phyloP scores from a whole-genome alignment of 2,797 vertebrate species.

The Pyrocephalus nanus region DNA sequence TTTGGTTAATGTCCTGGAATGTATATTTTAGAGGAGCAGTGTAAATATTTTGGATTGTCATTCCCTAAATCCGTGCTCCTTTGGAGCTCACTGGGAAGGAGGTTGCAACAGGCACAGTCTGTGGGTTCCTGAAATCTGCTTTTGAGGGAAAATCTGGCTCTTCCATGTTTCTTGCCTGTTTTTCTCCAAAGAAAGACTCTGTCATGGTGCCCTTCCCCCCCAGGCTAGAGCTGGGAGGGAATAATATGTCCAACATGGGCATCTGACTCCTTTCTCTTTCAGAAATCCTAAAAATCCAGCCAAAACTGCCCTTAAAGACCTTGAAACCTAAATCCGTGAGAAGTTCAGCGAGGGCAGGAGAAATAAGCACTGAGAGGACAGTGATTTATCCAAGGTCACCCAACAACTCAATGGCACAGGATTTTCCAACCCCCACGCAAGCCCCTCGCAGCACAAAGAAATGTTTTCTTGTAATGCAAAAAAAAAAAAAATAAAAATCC shows the following conservation, averaged over 20 bases:
- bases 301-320: neutral
- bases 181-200: neutral
- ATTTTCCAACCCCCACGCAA: neutral
- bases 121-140: neutral
- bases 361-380: neutral
- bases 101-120: neutral
- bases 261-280: neutral
- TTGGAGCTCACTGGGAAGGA: neutral
- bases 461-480: constrained; percentile 17
- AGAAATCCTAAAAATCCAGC: neutral
- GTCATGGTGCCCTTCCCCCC: neutral
- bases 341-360: neutral
- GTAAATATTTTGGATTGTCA: neutral
- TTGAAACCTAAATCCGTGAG: neutral
- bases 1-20: neutral
- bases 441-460: neutral
- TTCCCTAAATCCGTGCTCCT: neutral
- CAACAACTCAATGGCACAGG: neutral
- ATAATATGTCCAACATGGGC: neutral
- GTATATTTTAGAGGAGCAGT: neutral
- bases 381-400: neutral
- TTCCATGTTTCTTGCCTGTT: neutral
- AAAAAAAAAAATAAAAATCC: neutral
- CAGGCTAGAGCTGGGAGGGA: neutral
- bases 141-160: neutral